A percentile compares a stretch with the other conserved stretches of the same genome.
Evolutionary conservation across 2,797 vertebrate genomes (phyloP).

Genomic region (Perodicticus potto): DNA sequence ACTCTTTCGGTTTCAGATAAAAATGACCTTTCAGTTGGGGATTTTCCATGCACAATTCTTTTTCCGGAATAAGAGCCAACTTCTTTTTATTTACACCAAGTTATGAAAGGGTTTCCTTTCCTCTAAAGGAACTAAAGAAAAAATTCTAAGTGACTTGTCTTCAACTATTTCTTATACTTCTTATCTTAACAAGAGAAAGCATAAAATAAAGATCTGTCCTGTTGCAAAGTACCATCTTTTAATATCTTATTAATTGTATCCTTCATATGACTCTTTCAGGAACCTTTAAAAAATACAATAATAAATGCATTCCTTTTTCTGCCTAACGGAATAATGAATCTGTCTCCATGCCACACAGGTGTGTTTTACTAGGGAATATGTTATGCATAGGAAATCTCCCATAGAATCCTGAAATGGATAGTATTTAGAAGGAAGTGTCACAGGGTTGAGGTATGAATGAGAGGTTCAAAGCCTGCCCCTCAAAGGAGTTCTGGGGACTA

Average conservation of each 20-base stretch:
- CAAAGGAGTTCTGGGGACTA: not conserved
- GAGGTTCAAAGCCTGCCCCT: not conserved
- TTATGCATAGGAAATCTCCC: not conserved
- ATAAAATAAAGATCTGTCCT: constrained; percentile 17
- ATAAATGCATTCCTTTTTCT: constrained; percentile 32
- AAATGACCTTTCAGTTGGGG: constrained; percentile 68
- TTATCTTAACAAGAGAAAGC: not conserved
- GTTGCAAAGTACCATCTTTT: not conserved
- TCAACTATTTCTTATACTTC: constrained; percentile 31
- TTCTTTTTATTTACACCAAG: constrained; percentile 61
- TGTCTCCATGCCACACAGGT: not conserved
- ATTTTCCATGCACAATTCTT: constrained; percentile 74
- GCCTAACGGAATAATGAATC: not conserved
- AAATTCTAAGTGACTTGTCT: constrained; percentile 10
- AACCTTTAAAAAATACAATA: not conserved
- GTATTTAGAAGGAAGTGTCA: not conserved
- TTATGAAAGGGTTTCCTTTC: constrained; percentile 67
- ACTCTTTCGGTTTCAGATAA: constrained; percentile 72
- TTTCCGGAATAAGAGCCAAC: constrained; percentile 71
- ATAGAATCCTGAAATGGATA: not conserved
- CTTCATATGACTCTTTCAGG: not conserved
- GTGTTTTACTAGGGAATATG: not conserved
- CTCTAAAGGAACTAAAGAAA: constrained; percentile 34
- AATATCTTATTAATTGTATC: constrained; percentile 7
- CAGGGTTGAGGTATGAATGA: not conserved